These are phyloP conservation scores for Pocillopora meandrina DNA, from an alignment of 92 coral and sea anemone species.

Conservation along the genomic window DNA sequence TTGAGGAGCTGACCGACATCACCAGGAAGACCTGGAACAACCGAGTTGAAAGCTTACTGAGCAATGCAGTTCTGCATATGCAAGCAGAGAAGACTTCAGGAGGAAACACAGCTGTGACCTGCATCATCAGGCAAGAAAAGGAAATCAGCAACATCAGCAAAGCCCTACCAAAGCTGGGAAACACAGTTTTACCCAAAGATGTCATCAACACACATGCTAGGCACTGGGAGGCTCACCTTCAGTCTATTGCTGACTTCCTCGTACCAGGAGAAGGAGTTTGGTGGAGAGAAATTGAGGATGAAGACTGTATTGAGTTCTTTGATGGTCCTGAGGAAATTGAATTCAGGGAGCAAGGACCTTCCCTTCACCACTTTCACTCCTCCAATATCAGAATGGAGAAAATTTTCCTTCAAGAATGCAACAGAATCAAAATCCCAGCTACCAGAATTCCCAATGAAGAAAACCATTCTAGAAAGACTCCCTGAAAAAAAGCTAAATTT, in stretches of 20 bases:
- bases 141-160: constrained; percentile 55
- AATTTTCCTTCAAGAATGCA: too few relatives aligned
- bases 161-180: constrained; percentile 45
- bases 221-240: constrained; percentile 59
- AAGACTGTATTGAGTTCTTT: constrained; percentile 58
- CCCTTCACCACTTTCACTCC: constrained; percentile 44
- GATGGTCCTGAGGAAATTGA: constrained; percentile 56
- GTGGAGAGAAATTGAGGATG: constrained; percentile 63
- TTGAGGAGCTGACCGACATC: too few relatives aligned
- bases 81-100: too few relatives aligned
- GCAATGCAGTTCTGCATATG: too few relatives aligned
- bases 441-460: neutral
- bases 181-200: constrained; percentile 27
- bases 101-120: neutral
- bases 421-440: neutral
- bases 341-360: constrained; percentile 44
- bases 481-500: too few relatives aligned
- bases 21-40: too few relatives aligned
- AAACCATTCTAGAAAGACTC: too few relatives aligned
- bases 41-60: too few relatives aligned
- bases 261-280: constrained; percentile 57
- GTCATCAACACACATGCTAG: constrained; percentile 50
- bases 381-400: too few relatives aligned
- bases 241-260: constrained; percentile 58
- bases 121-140: constrained; percentile 34